Base-by-base conservation (phyloP, 2,797 vertebrate genomes). In the Pseudopleuronectes americanus region DNA sequence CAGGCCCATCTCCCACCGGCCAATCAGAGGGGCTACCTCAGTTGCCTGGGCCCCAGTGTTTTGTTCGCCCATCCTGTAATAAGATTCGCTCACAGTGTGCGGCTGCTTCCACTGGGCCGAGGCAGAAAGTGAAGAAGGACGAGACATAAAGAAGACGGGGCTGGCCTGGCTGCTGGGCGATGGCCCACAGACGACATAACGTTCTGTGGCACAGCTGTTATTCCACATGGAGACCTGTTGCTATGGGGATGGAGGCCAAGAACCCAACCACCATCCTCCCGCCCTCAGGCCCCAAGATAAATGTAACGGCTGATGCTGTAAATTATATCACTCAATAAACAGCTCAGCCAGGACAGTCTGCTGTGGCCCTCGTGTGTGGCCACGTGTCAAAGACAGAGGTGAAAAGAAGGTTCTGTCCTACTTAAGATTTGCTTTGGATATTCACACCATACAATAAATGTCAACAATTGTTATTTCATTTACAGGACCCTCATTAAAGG, bases 121-220 rank as follows among this genome's bases (percentile, higher is more conserved):
- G 36, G 60, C 26, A 48, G 62, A 73, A 61, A 58, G 57, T 59
- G 59, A 76, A 74, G 59, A 76, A 74, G 57, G 80, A 41, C 23
- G 19, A 77, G 58, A 80, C 65, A 52, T 61, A 28, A 48, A 81
- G 68, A 78, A 41, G 49, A 19, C 13, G 5, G 24, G 24, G 24
- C 3, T 53, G 54, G 38, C 9, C 9, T 4, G 4, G 63, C 16
- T 72, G 59, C n/a, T 61, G 57, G 85, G 79, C 69, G 7, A 55
- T 16, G 28, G 52, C 47, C 68, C 77, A 59, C 13, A 77, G 60
- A 63, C 58, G 47, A 77, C 74, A 83, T 74, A 80, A 89, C 74
- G 83, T 47, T 65, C 68, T 74, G 67, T 78, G 54, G 63, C 53
- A 76, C 77, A 87, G 82, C 83, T 90, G 82, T 75, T 79, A 49